Conservation (phyloP, 2,888 invertebrate genomes). For the Drosophila nr. fundita region DNA sequence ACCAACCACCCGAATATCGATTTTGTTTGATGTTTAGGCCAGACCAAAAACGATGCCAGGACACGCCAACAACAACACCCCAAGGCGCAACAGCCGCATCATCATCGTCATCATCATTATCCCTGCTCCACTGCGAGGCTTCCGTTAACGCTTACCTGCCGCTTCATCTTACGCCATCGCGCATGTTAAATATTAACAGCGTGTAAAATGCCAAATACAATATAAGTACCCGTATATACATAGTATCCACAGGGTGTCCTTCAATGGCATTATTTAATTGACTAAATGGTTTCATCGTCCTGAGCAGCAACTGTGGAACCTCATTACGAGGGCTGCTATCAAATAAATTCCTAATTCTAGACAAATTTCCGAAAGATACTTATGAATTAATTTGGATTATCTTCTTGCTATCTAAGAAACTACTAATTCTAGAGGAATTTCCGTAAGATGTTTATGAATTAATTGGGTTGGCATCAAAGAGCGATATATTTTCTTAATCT, state of each 20-base stretch:
- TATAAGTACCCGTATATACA: slow-evolving; percentile 18
- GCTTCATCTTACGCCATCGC: slow-evolving; percentile 46
- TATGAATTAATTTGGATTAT: neutral
- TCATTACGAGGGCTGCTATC: neutral
- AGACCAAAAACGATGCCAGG: slow-evolving; percentile 41
- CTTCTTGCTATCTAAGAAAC: neutral
- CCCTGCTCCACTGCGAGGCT: slow-evolving; percentile 37
- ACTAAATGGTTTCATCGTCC: too few species aligned
- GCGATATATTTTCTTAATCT: neutral
- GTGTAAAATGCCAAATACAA: slow-evolving; percentile 59
- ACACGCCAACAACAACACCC: slow-evolving; percentile 40
- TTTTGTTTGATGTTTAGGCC: slow-evolving; percentile 78
- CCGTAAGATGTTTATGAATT: neutral
- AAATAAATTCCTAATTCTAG: neutral
- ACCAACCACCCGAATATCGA: slow-evolving; percentile 71
- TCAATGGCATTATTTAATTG: neutral
- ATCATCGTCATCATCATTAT: slow-evolving; percentile 26
- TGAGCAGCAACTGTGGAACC: neutral
- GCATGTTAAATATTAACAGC: slow-evolving; percentile 75
- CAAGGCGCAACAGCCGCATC: slow-evolving; percentile 38
- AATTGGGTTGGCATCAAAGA: neutral
- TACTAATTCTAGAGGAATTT: neutral
- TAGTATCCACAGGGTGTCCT: slow-evolving; percentile 29
- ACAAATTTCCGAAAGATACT: neutral
- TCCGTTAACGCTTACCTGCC: slow-evolving; percentile 53